Conservation (phyloP, 2,888 invertebrate genomes). For the Diaphora mendica region DNA sequence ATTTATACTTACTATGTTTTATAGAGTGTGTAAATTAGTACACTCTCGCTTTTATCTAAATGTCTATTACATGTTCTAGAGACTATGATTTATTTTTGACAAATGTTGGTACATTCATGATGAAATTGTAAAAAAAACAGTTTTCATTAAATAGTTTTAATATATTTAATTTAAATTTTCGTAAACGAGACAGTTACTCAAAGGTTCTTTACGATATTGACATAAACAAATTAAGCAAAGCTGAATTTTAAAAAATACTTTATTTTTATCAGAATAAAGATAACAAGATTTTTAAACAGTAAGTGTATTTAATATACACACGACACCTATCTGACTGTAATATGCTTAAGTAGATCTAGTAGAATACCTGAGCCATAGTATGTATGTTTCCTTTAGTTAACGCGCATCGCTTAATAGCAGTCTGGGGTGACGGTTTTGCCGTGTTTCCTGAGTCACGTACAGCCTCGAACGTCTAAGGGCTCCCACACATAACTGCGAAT, state of each 20-base stretch:
- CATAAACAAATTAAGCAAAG: no score
- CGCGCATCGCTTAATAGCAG: constrained; percentile 24
- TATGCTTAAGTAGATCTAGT: not conserved
- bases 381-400: constrained; percentile 7
- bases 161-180: not conserved
- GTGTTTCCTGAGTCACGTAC: constrained; percentile 31
- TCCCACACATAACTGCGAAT: no score
- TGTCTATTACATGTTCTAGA: not conserved
- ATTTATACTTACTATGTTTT: not conserved
- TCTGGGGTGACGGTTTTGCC: constrained; percentile 18
- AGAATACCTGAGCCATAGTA: constrained; percentile 6
- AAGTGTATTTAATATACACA: not conserved
- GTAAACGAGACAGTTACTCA: no score
- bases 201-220: no score
- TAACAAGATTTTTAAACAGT: no score
- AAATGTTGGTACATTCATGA: not conserved
- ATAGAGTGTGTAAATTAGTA: not conserved
- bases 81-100: not conserved
- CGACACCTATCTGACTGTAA: not conserved
- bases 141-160: not conserved
- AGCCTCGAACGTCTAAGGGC: constrained; percentile 19
- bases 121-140: not conserved
- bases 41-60: not conserved
- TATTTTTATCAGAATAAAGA: no score
- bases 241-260: no score